Evolutionary conservation across 2,888 invertebrate genomes (phyloP), one percentile per base, ranked within the genome.

Genomic region (Erebia epiphron): DNA sequence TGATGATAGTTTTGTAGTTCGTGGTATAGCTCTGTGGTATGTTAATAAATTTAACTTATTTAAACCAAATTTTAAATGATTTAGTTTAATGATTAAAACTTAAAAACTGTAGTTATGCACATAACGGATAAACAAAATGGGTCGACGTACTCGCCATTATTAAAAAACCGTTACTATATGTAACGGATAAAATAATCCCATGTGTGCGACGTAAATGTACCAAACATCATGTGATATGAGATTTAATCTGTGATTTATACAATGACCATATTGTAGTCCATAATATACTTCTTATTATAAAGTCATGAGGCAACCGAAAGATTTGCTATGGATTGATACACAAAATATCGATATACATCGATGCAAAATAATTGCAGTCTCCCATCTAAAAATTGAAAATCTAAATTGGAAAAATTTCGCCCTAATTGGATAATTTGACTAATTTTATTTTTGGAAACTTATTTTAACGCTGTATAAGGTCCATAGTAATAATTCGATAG

Each of bases 241-340:
- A 86, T 83, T 83, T 80, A 79, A 85, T 84, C 87, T 86, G 86
- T 87, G 86, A 87, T 87, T 79, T 82, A 79, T 79, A 75, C 79
- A 79, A 77, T 75, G 72, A 73, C 72, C 75, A 75, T 65, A 75
- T 72, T 60, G 41, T 64, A 64, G 64, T 54, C 54, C 54, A 18
- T 52, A 52, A 43, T 41, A 64, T 52, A 41, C 64, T 41, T n/a
- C 52, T 21, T 64, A 21, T 57, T 14, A 46, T 35, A 67, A 46
- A 49, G 46, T 21, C 21, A 14, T 21, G 68, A 64, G 11, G 21
- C 43, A 52, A 18, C 18, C 18, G 18, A 60, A 50, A 43, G 16
- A 46, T 26, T 58, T 67, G 49, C 58, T 50, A 67, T 50, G 67
- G 67, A 35, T 35, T n/a, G n/a, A 14, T 13, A 26, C 8, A 11